Evolutionary conservation across 2,797 vertebrate genomes (phyloP).

Genomic region (Manis javanica): DNA sequence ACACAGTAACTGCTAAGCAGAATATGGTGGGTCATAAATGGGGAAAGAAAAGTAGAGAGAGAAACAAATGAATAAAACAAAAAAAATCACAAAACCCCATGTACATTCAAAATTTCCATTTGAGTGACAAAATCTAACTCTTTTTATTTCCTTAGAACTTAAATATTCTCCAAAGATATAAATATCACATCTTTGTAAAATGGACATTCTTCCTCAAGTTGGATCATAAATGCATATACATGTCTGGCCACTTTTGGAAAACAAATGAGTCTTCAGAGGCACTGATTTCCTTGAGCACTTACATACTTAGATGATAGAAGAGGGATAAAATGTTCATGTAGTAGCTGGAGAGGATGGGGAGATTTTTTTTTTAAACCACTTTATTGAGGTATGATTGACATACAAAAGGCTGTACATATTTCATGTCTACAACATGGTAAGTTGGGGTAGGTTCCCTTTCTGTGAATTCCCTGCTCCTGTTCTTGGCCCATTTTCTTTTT

Average conservation of each 20-base stretch:
- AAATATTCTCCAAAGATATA: not conserved
- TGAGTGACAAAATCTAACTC: not conserved
- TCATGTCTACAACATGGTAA: too few species aligned
- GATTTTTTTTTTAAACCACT: not conserved
- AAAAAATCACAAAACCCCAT: not conserved
- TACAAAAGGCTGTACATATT: too few species aligned
- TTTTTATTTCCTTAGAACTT: constrained; percentile 27
- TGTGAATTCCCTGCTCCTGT: too few species aligned
- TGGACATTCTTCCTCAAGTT: not conserved
- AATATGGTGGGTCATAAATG: not conserved
- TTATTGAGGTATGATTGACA: too few species aligned
- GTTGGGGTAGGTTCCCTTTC: too few species aligned
- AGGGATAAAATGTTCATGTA: not conserved
- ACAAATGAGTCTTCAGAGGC: not conserved
- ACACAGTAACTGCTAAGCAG: not conserved
- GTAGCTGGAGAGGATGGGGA: not conserved
- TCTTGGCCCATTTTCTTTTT: too few species aligned
- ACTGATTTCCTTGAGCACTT: not conserved
- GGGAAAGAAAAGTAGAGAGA: not conserved
- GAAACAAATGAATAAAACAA: not conserved
- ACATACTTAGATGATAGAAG: not conserved
- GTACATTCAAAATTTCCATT: not conserved
- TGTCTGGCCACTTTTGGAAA: not conserved
- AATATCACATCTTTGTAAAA: not conserved
- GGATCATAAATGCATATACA: not conserved